Base-by-base conservation (phyloP, 2,797 vertebrate genomes). In the Myoxocephalus aenaeus region DNA sequence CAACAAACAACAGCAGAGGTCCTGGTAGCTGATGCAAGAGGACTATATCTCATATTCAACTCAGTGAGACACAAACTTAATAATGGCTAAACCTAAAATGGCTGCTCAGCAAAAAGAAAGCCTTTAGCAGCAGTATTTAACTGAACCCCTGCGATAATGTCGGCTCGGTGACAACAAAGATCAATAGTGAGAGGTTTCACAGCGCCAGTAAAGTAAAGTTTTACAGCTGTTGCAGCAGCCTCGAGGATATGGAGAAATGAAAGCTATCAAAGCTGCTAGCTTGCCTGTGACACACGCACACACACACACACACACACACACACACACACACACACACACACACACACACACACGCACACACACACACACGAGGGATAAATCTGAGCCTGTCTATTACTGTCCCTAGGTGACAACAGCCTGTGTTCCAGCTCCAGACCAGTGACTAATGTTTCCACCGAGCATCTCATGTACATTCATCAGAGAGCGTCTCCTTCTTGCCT, bases 211-310 rank as follows among this genome's bases (percentile, higher is more conserved):
- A 91, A 92, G 87, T 85, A 80, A 93, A 90, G 86, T 93, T 93
- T 93, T 92, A 93, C 90, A 91, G 88, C 90, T 93, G 90, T 88
- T 92, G 90, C 91, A 75, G 87, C 58, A 86, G 91, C 91, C 91
- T 87, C 48, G 85, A 86, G 92, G 89, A 89, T 82, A 85, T 65
- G 69, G 82, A 72, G 82, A 81, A 87, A 90, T 85, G 88, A 89
- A 89, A 91, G 90, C 89, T 88, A 92, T 92, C 88, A 92, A 93
- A 87, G 83, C 86, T 83, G 86, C 84, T 62, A 57, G 83, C 75
- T 84, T 80, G 87, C 90, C 91, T 77, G 68, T 86, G 84, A 89
- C 20, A 42, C 65, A 6, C 3, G 5, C 34, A 42, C 40, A 42
- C 44, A 18, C 44, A 46, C 13, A 12, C 44, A 18, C 44, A 46